Evolutionary conservation across 2,113 vertebrate genomes (phyloP), one percentile per base, ranked within the genome.

Genomic region (Archilochus colubris): DNA sequence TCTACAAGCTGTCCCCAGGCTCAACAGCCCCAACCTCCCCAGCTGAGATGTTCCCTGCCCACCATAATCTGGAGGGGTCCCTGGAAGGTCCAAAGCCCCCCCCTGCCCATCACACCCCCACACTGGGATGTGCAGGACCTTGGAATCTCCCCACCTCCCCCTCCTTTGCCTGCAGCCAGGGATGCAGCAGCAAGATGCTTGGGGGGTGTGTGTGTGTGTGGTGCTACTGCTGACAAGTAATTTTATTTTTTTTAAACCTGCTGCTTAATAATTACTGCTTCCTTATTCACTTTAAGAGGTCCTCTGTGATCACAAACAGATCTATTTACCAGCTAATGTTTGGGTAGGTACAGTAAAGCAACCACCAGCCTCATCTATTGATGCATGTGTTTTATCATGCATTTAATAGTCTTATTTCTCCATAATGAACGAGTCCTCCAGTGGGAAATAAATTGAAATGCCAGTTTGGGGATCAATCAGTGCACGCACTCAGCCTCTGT

Each of bases 361-460:
- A 78, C 88, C 88, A 90, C 40, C 36, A 90, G 64, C 53, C 68
- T 93, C 68, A 67, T 78, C 66, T 91, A 50, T 81, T 33, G 90
- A 88, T 68, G 73, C 44, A 15, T 63, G 80, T 54, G 88, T 68
- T 95, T 93, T 88, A 93, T 95, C 90, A 93, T 81, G 76, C 82
- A 84, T 94, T 93, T 95, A 94, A 96, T 93, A 48, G 69, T 64
- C 91, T 95, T 90, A 64, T 86, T 91, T 67, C 72, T 94, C 66
- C 17, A 3, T 93, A 95, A 95, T 86, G 76, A 95, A 93, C 81
- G 90, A 93, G 57, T 89, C 24, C 62, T 83, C 92, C 69, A 51
- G 91, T 43, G 91, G 94, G 93, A 94, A 95, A 95, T 83, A 79
- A 86, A 95, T 86, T 44, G 68, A 80, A 90, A 95, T 78, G 73